Base-by-base conservation (phyloP, 2,888 invertebrate species). In the Pecten maximus region DNA sequence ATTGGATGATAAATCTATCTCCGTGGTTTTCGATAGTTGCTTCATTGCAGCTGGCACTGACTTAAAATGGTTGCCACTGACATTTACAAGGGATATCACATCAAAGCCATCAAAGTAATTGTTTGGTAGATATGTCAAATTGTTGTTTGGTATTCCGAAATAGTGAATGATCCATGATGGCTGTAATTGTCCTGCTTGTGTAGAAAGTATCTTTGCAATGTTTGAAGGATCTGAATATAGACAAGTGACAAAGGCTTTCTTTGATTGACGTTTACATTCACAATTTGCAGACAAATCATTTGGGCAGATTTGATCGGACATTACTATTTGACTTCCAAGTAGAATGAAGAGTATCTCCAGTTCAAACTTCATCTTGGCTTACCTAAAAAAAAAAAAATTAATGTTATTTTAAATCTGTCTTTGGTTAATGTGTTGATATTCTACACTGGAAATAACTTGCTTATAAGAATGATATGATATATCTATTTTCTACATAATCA, bases 1-100 rank as follows among this genome's bases (percentile, higher is more conserved):
- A 88, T 95, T 95, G 90, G 91, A 48, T 40, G 92, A 92, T 8
- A 95, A 91, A 88, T 93, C 89, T 10, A 95, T 92, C 28, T 89
- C 87, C 35, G 35, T 35, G 12, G 74, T 35, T 74, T 74, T 74
- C 2, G 74, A 74, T 15, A 74, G 12, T 28, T 74, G 28, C 10
- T 74, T 74, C 74, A 74, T 35, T 1, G 74, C 74, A 19, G 28
- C 35, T 28, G 74, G 74, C 16, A 74, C 16, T 8, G 74, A 74
- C 12, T 28, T 74, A 10, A 74, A 74, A 10, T 35, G 74, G 35
- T 74, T 74, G 6, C 28, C 12, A 12, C 74, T 74, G 74, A 74
- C 12, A 74, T 74, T 23, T 15, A 74, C 28, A 8, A 28, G 12
- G 28, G 6, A 74, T 74, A 74, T 74, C 0, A 2, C 15, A 23